phyloP scores from a whole-genome alignment of 2,888 invertebrate genomes.

The Saturnia japonica region DNA sequence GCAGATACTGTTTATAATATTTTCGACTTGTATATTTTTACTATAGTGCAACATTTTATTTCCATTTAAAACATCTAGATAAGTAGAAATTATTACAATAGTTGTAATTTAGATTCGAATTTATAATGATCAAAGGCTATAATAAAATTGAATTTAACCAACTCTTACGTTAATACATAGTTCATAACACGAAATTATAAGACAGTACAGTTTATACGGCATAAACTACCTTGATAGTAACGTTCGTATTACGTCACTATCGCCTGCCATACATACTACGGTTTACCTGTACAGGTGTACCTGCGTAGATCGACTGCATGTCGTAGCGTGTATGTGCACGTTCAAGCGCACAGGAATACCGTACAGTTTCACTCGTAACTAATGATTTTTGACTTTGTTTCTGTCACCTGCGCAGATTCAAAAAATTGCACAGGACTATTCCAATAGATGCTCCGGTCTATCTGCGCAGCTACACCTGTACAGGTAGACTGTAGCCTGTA shows the following conservation, averaged over 20 bases:
- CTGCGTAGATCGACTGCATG: too few relatives aligned
- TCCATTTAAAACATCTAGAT: background rate
- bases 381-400: too few relatives aligned
- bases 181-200: background rate
- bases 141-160: background rate
- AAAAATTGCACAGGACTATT: too few relatives aligned
- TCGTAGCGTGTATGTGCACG: too few relatives aligned
- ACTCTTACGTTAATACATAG: background rate
- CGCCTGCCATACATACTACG: too few relatives aligned
- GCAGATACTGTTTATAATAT: background rate
- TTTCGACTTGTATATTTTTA: background rate
- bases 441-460: too few relatives aligned
- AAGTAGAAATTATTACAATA: background rate
- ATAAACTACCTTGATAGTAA: background rate
- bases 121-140: background rate
- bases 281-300: too few relatives aligned
- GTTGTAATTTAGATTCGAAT: background rate
- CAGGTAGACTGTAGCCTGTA: too few relatives aligned
- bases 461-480: too few relatives aligned
- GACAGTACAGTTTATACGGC: background rate
- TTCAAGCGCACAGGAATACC: too few relatives aligned
- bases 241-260: background rate
- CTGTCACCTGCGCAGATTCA: too few relatives aligned
- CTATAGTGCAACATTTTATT: background rate
- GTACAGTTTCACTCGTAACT: too few relatives aligned